Evolutionary conservation across 2,113 vertebrate genomes (phyloP).

Genomic region (Mirounga angustirostris): DNA sequence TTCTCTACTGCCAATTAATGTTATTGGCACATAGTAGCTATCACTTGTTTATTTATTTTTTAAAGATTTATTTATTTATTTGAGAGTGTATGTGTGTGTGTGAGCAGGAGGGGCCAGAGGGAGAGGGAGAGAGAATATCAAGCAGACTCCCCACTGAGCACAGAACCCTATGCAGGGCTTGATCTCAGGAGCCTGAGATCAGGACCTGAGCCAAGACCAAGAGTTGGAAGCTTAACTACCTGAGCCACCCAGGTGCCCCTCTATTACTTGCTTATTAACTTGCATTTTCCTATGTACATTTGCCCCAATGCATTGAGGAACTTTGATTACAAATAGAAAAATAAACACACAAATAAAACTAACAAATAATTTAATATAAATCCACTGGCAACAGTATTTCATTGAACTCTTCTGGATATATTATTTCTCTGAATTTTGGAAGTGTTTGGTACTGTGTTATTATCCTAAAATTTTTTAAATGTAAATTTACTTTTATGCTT

Average conservation of each 20-base stretch:
- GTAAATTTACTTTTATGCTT: background rate
- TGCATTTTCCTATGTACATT: background rate
- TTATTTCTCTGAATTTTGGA: constrained; percentile 30
- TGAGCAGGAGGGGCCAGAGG: no score
- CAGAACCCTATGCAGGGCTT: no score
- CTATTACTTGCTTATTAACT: background rate
- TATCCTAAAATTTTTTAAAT: background rate
- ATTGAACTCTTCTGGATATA: background rate
- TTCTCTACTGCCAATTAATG: constrained; percentile 8
- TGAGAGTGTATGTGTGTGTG: no score
- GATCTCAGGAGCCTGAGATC: no score
- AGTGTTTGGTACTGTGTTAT: background rate
- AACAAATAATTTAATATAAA: background rate
- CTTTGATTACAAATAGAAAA: constrained; percentile 4
- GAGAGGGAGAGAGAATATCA: no score
- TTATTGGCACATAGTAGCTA: background rate
- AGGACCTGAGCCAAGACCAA: no score
- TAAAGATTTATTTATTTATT: no score
- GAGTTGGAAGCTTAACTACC: no score
- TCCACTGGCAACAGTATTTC: background rate
- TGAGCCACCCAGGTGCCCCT: no score
- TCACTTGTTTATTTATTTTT: background rate
- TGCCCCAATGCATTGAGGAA: background rate
- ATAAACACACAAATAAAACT: background rate
- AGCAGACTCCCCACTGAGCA: no score